Evolutionary conservation across 2,888 invertebrate genomes (phyloP), one percentile per base, ranked within the genome.

Genomic region (Sarcophaga variegata): DNA sequence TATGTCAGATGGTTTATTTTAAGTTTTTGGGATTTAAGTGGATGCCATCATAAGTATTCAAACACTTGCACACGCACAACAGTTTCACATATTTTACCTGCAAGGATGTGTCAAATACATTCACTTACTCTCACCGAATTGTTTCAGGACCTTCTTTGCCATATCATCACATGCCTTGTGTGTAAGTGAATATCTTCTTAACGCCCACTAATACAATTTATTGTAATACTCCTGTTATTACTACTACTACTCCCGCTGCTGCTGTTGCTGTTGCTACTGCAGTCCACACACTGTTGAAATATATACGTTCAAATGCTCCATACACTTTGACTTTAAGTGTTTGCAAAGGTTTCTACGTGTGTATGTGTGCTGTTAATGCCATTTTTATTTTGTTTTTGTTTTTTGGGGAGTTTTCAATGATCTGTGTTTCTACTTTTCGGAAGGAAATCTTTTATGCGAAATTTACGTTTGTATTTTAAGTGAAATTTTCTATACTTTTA

Each of bases 81-180:
- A 67, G 49, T 63, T 70, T 67, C n/a, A 67, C 17, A 77, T 76
- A 81, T 77, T 84, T 75, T 74, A 81, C 85, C 74, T 75, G 78
- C 71, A 75, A 82, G 75, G 62, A 69, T 76, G 76, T 86, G 79
- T 76, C 82, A 76, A 86, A 86, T 54, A 72, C 72, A 86, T 69
- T 64, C 22, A 10, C 22, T 63, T 14, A 70, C 72, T 74, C 25
- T 74, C 45, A 67, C 62, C 17, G 20, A 74, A 62, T 47, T 66
- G 27, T 47, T 69, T 54, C 17, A 75, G 74, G 59, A n/a, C 17
- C 37, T 37, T 37, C 37, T 37, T 37, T 37, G 37, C 37, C 2
- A 10, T 37, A 37, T 37, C 10, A 37, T 37, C 37, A 10, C 8
- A 37, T 37, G 37, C 8, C 17, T 17, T n/a, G 47, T 78, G 37